Base-by-base conservation (phyloP, 2,888 invertebrate genomes). In the Syrphus vitripennis region DNA sequence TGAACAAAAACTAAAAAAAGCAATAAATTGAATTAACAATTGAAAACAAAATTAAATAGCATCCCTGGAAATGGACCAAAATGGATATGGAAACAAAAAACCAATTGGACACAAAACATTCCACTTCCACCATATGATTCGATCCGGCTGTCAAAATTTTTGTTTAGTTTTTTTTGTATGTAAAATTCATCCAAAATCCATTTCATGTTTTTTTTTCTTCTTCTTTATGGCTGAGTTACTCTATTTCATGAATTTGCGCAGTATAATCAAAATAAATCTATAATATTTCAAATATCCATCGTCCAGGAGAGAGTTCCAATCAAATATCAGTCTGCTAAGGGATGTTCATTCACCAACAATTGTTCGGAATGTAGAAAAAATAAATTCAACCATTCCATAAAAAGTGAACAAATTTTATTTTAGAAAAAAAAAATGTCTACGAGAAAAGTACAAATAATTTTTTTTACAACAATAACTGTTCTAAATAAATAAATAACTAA, bases 181-280 rank as follows among this genome's bases (percentile, higher is more conserved):
- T 9, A 53, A 29, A 37, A 16, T 14, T 29, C 72, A n/a, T 29
- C 48, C 48, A n/a, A n/a, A n/a, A n/a, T n/a, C 24, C 40, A 12
- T 48, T n/a, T 69, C 14, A 19, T 67, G 63, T 40, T 70, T 50
- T 55, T 63, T 31, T 1, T 70, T 34, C 16, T 19, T n/a, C n/a
- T 19, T 42, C 16, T 16, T n/a, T 16, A 40, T 40, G 42, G 16
- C 42, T 24, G 63, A 69, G 55, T 48, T 40, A 53, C 57, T 74
- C 14, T n/a, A 59, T 48, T 71, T 42, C 16, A 31, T 71, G 84
- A 61, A 84, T 81, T 72, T 84, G 84, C 84, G 84, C 84, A 84
- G 84, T 81, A 24, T 29, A 50, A 67, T 19, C 34, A 77, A 72
- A 48, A 31, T 78, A 81, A 84, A 81, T 80, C 83, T 21, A 81